Evolutionary conservation across 2,888 invertebrate species (phyloP).

Genomic region (Diplazon laetatorius): DNA sequence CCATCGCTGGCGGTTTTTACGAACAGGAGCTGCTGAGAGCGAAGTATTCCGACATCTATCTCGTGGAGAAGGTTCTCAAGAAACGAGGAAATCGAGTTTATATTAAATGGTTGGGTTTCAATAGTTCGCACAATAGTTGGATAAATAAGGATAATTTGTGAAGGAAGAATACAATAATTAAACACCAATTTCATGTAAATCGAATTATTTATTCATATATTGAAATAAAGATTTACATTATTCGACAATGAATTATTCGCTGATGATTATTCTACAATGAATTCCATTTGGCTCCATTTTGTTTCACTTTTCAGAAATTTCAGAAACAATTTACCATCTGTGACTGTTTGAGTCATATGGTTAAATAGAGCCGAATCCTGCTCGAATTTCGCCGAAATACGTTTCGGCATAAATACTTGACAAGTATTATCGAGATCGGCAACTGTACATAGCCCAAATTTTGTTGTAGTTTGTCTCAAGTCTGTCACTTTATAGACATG

Average conservation of each 20-base stretch:
- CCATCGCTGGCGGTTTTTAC: slow-evolving; percentile 69
- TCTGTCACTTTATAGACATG: background rate
- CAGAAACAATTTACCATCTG: too few relatives aligned
- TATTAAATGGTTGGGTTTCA: slow-evolving; percentile 58
- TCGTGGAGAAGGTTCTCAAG: slow-evolving; percentile 46
- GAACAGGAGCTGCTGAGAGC: slow-evolving; percentile 50
- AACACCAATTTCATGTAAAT: too few relatives aligned
- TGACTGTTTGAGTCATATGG: too few relatives aligned
- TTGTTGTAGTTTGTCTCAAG: background rate
- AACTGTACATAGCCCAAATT: background rate
- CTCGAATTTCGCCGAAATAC: background rate
- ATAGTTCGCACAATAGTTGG: slow-evolving; percentile 57
- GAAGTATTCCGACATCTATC: slow-evolving; percentile 41
- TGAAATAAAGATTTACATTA: too few relatives aligned
- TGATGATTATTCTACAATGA: too few relatives aligned
- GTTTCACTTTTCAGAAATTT: too few relatives aligned
- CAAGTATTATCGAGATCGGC: background rate
- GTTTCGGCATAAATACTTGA: slow-evolving; percentile 4
- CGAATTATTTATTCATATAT: too few relatives aligned
- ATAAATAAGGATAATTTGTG: slow-evolving; percentile 39
- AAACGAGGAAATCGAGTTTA: slow-evolving; percentile 47
- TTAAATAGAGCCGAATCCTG: background rate
- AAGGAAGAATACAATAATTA: background rate
- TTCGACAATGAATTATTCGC: too few relatives aligned
- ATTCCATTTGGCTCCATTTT: too few relatives aligned